Evolutionary conservation across 2,797 vertebrate genomes (phyloP).

Genomic region (Kryptopterus vitreolus): DNA sequence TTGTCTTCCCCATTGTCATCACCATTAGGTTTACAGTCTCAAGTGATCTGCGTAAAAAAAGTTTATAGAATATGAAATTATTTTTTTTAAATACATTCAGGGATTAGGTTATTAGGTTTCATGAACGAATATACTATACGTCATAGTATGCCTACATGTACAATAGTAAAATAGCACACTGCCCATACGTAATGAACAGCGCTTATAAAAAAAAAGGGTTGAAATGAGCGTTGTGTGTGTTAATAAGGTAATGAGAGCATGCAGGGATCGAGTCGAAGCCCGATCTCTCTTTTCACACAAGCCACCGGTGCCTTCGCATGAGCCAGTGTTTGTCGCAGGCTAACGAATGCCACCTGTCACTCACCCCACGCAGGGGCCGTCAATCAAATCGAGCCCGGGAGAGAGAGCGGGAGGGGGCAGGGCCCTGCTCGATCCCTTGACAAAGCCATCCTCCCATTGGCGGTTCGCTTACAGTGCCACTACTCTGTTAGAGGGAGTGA

Average conservation of each 20-base stretch:
- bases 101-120: too few species aligned
- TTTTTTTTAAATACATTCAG: too few species aligned
- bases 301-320: conserved; percentile 29
- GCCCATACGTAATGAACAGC: neutral
- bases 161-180: too few species aligned
- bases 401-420: conserved; percentile 68
- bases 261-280: neutral
- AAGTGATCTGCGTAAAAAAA: too few species aligned
- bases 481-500: conserved; percentile 71
- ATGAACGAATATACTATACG: too few species aligned
- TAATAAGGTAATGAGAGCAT: neutral
- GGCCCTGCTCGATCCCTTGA: conserved; percentile 62
- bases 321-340: conserved; percentile 59
- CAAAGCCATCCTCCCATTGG: conserved; percentile 79
- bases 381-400: conserved; percentile 74
- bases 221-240: neutral
- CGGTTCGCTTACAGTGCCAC: conserved; percentile 68
- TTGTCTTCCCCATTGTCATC: too few species aligned
- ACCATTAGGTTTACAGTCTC: too few species aligned
- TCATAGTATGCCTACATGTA: neutral
- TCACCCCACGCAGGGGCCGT: conserved; percentile 76
- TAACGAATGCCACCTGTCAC: conserved; percentile 74
- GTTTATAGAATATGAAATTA: too few species aligned
- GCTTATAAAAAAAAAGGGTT: neutral
- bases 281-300: neutral